Evolutionary conservation across 23 tunicate species (phyloP), one percentile per base, ranked within the genome.

Genomic region (Corella eumyota): DNA sequence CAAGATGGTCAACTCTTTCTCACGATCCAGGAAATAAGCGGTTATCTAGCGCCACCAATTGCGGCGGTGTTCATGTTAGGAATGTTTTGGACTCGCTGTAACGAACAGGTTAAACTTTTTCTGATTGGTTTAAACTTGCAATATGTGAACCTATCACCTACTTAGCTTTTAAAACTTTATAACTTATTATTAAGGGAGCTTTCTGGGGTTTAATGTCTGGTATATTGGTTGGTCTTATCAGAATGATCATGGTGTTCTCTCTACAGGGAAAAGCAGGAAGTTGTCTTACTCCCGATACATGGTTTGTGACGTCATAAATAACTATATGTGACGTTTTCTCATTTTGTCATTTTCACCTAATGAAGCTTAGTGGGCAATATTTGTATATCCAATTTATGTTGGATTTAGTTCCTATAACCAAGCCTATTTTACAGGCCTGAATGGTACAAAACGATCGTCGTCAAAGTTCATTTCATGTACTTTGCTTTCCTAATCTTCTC

Each of bases 161-260:
- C n/a, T n/a, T n/a, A n/a, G n/a, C n/a, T n/a, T n/a, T n/a, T n/a
- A n/a, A n/a, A n/a, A n/a, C n/a, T n/a, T n/a, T n/a, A n/a, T n/a
- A n/a, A n/a, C n/a, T n/a, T n/a, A n/a, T n/a, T n/a, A n/a, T n/a
- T 5, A 25, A 75, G 81, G 95, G 95, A 11, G 97, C 91, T 6
- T 90, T 90, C 68, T 90, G 97, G 97, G 97, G 97, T 11, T n/a
- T 83, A 31, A 64, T 90, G 66, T 51, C 75, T 49, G 97, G 97
- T 6, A 64, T 90, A 25, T 25, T 66, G 40, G 91, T 80, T 32
- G 97, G 97, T 27, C 53, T 90, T 26, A 57, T 90, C 11, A 74
- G 97, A 28, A 68, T 90, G 83, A 69, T 90, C 69, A 64, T 90
- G 33, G 91, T 90, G 49, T 90, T 80, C 48, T 58, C 84, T 23